phyloP scores from a whole-genome alignment of 2,797 vertebrate genomes.

The Scolopax bukidnonensis region DNA sequence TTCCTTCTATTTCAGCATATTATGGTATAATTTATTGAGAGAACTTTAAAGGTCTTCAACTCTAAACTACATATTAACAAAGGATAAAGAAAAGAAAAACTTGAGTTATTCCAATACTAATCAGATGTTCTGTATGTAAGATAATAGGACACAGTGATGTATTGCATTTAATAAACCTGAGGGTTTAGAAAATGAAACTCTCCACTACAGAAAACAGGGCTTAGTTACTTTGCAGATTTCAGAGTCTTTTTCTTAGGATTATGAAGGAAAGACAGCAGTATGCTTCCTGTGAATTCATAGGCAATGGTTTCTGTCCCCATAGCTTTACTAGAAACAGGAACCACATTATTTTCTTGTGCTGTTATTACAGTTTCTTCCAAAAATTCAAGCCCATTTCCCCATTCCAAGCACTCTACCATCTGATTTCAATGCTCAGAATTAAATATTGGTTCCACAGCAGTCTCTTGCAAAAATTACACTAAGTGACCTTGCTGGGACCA shows the following conservation, averaged over 20 bases:
- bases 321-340: neutral
- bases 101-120: conserved; percentile 24
- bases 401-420: neutral
- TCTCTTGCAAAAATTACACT: neutral
- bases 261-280: neutral
- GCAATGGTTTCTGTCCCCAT: neutral
- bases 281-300: neutral
- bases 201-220: neutral
- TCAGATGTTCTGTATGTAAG: neutral
- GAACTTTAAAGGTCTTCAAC: neutral
- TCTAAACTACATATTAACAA: neutral
- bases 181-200: neutral
- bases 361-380: neutral
- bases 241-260: neutral
- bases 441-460: neutral
- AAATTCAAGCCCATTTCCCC: neutral
- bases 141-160: neutral
- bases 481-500: neutral
- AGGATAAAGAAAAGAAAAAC: neutral
- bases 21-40: neutral
- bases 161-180: conserved; percentile 1
- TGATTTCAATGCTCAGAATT: neutral
- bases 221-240: neutral
- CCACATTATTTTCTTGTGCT: neutral
- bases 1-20: neutral